Percentiles rank a stretch among this genome's conserved stretches.
Conservation (phyloP, 2,888 invertebrate species). For the Sinelater perroti region DNA sequence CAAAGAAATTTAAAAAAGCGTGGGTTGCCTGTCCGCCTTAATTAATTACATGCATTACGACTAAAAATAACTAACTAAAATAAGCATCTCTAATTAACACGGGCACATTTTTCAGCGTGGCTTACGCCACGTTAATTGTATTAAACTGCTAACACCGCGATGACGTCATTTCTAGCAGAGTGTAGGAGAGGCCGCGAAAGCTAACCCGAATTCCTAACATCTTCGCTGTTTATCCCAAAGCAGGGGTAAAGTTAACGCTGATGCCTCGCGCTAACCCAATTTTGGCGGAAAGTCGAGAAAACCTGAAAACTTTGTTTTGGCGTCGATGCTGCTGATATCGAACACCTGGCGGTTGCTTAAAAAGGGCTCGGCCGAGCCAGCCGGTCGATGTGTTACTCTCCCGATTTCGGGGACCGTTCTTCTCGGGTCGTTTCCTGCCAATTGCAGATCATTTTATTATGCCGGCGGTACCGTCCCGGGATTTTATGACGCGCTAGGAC, state of each 20-base stretch:
- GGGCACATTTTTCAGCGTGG: too few species aligned
- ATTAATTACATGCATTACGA: too few species aligned
- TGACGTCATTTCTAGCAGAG: too few species aligned
- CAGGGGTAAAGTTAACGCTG: constrained; percentile 8
- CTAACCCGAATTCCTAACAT: neutral
- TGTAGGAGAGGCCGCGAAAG: too few species aligned
- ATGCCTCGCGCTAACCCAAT: constrained; percentile 2
- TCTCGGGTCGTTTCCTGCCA: constrained; percentile 11
- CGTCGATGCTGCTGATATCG: neutral
- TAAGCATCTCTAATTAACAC: too few species aligned
- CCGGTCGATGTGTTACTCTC: too few species aligned
- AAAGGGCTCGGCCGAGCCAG: too few species aligned
- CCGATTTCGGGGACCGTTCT: neutral
- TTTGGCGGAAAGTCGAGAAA: neutral
- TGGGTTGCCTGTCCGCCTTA: too few species aligned
- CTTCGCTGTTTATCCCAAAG: constrained; percentile 1
- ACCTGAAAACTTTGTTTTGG: neutral
- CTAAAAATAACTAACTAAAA: too few species aligned
- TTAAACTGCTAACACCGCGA: too few species aligned
- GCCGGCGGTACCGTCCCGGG: constrained; percentile 7
- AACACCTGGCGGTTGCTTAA: constrained; percentile 5
- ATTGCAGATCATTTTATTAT: constrained; percentile 20
- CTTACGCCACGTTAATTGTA: too few species aligned
- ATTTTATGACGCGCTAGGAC: constrained; percentile 25
- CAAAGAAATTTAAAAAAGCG: too few species aligned